Base-by-base conservation (phyloP, 2,797 vertebrate genomes). In the Myotis daubentonii region DNA sequence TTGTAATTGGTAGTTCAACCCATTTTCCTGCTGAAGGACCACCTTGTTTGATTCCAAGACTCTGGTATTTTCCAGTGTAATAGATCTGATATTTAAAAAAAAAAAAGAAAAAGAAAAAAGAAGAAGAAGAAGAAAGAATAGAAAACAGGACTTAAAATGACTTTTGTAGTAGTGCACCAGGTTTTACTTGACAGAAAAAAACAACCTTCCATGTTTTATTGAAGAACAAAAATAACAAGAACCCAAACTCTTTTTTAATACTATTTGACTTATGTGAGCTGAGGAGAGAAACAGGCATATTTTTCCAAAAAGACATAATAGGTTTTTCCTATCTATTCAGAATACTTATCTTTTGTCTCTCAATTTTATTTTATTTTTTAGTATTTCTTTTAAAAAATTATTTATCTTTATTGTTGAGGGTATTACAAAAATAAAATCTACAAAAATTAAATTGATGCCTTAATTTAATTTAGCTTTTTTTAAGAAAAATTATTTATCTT, bases 1-100 rank as follows among this genome's bases (percentile, higher is more conserved):
- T 99, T 41, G 99, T 99, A 93, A 99, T 98, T 38, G 99, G 99
- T 74, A 99, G 97, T 94, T 99, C 99, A 96, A 99, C 99, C 99
- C 99, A 99, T 95, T 99, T 99, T 94, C 99, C 99, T 95, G 99
- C 99, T 28, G 99, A 99, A 44, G 99, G 99, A 57, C 99, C 99
- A 30, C 99, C 99, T 98, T 99, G 99, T 97, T 99, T 99, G 98
- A 99, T 99, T 96, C 99, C 99, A 92, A 99, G 99, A 97, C 99
- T 99, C 98, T 99, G 99, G 97, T 99, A 99, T 97, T 99, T 99
- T 91, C 99, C 99, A 92, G 99, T 99, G 95, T 99, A 99, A 98
- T 99, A 99, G 95, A 99, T 98, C 99, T 99, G 75, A 74, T 98
- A 85, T 49, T 65, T 81, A 10, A 8, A 41, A 25, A 80, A 57